Base-by-base conservation (phyloP, 1,140 invertebrate genomes). In the Triops longicaudatus region DNA sequence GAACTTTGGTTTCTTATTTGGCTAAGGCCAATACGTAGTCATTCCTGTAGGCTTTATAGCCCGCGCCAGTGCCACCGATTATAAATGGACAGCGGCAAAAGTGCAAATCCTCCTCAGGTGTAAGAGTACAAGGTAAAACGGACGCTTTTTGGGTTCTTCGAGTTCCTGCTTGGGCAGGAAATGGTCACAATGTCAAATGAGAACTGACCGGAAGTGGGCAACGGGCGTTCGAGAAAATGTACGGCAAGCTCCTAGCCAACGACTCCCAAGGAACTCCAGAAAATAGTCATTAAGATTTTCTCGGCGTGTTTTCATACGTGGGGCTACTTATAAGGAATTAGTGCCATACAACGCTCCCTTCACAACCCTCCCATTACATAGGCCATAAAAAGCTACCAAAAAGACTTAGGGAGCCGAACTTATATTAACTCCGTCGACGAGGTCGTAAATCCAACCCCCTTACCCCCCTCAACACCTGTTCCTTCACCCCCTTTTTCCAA, bases 71-170 rank as follows among this genome's bases (percentile, higher is more conserved):
- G 14, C 17, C 50, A 63, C 22, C 6, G 22, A 12, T 22, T 5
- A 14, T 22, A 63, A 63, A 63, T 22, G 50, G 50, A 22, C 50
- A 63, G 17, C 50, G 50, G 50, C 50, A 63, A 17, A 37, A 63
- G 50, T 63, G 50, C 50, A 63, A 63, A 63, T 63, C 50, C 50
- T 63, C 50, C 50, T 63, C 50, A 63, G 50, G 50, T 63, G 50
- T 63, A n/a, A 63, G 22, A 63, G 17, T 63, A 17, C 22, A 63
- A 63, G 50, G 50, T 63, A 63, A 63, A 63, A 63, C 5, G 31
- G 31, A 37, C 31, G 50, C 50, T 22, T 17, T 63, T 63, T 63
- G 50, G 50, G 50, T 63, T 63, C 31, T 7, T 63, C 22, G 17
- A 22, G 50, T 63, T 63, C 22, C 14, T 22, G 50, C 50, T 63